phyloP scores from a whole-genome alignment of 1,140 invertebrate species.

The Drosophila prosaltans region DNA sequence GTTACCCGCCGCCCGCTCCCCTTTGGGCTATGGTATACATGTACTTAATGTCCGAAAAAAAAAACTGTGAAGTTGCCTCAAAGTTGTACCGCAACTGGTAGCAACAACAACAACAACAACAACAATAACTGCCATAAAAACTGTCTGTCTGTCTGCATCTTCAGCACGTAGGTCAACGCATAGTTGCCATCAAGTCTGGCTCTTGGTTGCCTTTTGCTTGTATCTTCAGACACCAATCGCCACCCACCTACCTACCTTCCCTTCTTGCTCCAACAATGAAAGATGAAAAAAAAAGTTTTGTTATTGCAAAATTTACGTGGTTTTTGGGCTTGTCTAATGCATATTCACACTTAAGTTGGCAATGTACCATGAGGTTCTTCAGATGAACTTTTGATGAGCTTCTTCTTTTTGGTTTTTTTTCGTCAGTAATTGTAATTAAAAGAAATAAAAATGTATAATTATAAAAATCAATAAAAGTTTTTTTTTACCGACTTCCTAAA shows the following conservation, averaged over 20 bases:
- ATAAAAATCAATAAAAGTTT: no score
- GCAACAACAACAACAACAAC: slow-evolving; percentile 19
- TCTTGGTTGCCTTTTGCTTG: slow-evolving; percentile 49
- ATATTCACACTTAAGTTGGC: slow-evolving; percentile 62
- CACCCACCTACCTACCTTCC: not conserved
- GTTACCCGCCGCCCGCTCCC: slow-evolving; percentile 28
- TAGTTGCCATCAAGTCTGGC: slow-evolving; percentile 33
- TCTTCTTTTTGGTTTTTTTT: not conserved
- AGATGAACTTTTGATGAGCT: slow-evolving; percentile 12
- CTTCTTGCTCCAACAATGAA: slow-evolving; percentile 12
- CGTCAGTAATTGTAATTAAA: no score
- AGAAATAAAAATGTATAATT: no score
- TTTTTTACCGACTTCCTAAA: no score
- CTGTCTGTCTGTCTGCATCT: slow-evolving; percentile 69
- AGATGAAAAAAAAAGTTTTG: slow-evolving; percentile 36
- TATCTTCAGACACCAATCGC: slow-evolving; percentile 42
- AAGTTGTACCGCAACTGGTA: slow-evolving; percentile 22
- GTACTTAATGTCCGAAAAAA: slow-evolving; percentile 44
- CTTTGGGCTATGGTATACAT: slow-evolving; percentile 29
- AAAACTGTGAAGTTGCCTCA: slow-evolving; percentile 71
- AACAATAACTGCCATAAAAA: slow-evolving; percentile 50
- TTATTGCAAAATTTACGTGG: slow-evolving; percentile 71
- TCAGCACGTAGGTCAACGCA: slow-evolving; percentile 75
- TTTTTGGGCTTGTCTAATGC: slow-evolving; percentile 38
- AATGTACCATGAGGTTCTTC: not conserved